Evolutionary conservation across 2,888 invertebrate genomes (phyloP), one percentile per base, ranked within the genome.

Genomic region (Caenorhabditis afra): DNA sequence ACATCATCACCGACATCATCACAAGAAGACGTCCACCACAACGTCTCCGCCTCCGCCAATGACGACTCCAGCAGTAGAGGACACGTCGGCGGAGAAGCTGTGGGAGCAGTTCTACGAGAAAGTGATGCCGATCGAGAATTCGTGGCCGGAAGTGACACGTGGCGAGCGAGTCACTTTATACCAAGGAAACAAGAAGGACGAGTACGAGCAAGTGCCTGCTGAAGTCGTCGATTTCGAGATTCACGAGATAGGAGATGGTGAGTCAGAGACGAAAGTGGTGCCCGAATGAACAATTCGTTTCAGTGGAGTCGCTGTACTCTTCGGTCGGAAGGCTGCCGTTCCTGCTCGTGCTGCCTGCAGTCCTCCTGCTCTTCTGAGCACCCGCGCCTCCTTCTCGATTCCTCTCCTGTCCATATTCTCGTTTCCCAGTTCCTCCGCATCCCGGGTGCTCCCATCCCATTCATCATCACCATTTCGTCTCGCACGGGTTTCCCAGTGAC

Each of bases 211-310:
- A 20, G 55, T 75, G 5, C 81, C 81, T 1, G 70, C 64, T 10
- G 81, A 84, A 47, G 57, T 45, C 22, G 65, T 83, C 16, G 77
- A 80, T 44, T 85, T 81, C 67, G 78, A 83, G 49, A 85, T 85
- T 59, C 85, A 85, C 55, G 85, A 85, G 37, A 85, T 85, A 64
- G 84, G 84, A 59, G 85, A 85, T 70, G 82, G 85, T 85, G 10
- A 53, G 80, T 55, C 29, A 7, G 29, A 29, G n/a, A n/a, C n/a
- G n/a, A n/a, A n/a, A n/a, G n/a, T 53, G 37, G 11, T 37, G 37
- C 11, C 45, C 45, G 12, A 22, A 58, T 37, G 10, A 49, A 5
- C 22, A 8, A 45, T 22, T 22, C 12, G 47, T 62, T 79, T 74
- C 79, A 79, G 79, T 79, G 8, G 79, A 79, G 73, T 74, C 73